Percentiles rank a stretch among this genome's conserved stretches.
These are phyloP conservation scores for Palythoa grandiflora DNA, from an alignment of 92 coral and sea anemone species.

Conservation along the genomic window DNA sequence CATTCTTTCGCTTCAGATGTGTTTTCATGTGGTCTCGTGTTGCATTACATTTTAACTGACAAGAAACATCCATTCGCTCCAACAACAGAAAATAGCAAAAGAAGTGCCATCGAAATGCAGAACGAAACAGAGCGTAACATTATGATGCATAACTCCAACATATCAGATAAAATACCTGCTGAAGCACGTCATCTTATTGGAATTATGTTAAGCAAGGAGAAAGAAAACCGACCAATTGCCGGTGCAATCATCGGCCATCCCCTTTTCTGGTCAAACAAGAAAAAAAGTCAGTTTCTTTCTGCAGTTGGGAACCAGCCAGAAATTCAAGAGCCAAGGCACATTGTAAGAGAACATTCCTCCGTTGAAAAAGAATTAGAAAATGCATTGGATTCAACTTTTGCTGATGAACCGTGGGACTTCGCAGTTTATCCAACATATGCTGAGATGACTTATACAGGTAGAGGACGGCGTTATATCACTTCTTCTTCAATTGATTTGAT, in stretches of 20 bases:
- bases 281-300: conserved; percentile 16
- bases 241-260: background rate
- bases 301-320: conserved; percentile 50
- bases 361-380: conserved; percentile 10
- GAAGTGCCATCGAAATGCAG: conserved; percentile 17
- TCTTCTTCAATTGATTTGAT: conserved; percentile 10
- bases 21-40: conserved; percentile 38
- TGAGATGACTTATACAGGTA: conserved; percentile 22
- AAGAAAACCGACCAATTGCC: conserved; percentile 1
- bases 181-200: conserved; percentile 20
- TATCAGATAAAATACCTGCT: background rate
- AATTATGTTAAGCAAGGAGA: background rate
- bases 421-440: conserved; percentile 5
- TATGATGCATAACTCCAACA: background rate
- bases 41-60: conserved; percentile 28
- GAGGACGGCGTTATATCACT: conserved; percentile 48
- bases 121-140: conserved; percentile 45
- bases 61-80: conserved; percentile 29
- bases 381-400: conserved; percentile 10
- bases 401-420: background rate
- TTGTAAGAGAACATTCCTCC: background rate
- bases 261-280: conserved; percentile 29
- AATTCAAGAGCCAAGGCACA: conserved; percentile 11
- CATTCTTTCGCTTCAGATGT: conserved; percentile 26
- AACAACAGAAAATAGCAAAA: background rate